Base-by-base conservation (phyloP, 2,888 invertebrate genomes). In the Synanthedon vespiformis region DNA sequence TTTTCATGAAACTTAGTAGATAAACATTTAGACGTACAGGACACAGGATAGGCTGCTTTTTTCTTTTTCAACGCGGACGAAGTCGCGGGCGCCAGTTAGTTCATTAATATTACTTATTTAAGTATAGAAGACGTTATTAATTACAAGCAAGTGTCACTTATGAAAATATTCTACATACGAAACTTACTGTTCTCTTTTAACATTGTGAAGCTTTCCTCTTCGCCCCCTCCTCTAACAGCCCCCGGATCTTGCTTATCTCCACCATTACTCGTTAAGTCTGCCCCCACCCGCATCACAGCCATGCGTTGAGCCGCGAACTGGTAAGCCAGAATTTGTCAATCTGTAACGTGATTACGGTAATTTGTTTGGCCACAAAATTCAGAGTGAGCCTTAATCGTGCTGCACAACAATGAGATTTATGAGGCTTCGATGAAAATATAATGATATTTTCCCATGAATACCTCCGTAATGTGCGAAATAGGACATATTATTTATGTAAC, bases 321-420 rank as follows among this genome's bases (percentile, higher is more conserved):
- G 60, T 63, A 61, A 65, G 63, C 66, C 65, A 61, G 60, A 64
- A 67, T 70, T 70, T 70, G 64, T 67, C 64, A 68, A 69, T 64
- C 57, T 60, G 61, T 64, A 61, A 64, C 59, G 62, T 57, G 58
- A 57, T 59, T 13, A 56, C 54, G 54, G 55, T 59, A 61, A 63
- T 67, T 65, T 62, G 56, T 62, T 56, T 52, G 56, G 55, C 52
- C 57, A 40, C 44, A 44, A 44, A 44, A 44, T 44, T 44, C 44
- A 44, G 44, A 44, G 44, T 44, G 44, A 14, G 44, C n/a, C 14
- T 44, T 44, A 44, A 44, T 44, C 44, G 44, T 14, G 44, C 44
- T 14, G 14, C 44, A 44, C 14, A 44, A 44, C 44, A 44, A 44
- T 44, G 44, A 44, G 44, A 44, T 44, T n/a, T 14, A 44, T 12